Conservation (phyloP, 2,888 invertebrate genomes). For the Drosophila pseudotalamancana region DNA sequence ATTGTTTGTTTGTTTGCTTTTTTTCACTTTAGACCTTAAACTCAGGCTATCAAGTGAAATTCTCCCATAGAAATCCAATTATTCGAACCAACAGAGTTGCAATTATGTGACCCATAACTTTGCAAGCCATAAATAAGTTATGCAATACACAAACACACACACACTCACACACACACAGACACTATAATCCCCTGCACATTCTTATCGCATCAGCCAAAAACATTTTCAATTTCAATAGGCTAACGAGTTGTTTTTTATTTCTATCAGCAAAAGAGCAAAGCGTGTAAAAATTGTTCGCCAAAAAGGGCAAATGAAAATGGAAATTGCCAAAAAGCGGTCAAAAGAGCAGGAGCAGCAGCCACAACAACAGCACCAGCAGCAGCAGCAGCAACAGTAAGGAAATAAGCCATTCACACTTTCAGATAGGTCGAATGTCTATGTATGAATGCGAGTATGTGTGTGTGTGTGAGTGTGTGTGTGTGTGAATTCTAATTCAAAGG, state of each 20-base stretch:
- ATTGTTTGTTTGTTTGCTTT: background rate
- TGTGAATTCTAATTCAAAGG: conserved; percentile 74
- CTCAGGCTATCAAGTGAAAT: conserved; percentile 28
- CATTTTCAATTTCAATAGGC: conserved; percentile 78
- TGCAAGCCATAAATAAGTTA: conserved; percentile 47
- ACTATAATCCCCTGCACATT: conserved; percentile 56
- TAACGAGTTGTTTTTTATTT: conserved; percentile 67
- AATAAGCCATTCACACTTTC: conserved; percentile 78
- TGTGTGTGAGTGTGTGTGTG: conserved; percentile 18
- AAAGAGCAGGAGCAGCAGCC: conserved; percentile 56
- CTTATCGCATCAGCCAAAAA: conserved; percentile 72
- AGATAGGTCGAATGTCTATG: conserved; percentile 37
- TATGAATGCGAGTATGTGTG: background rate
- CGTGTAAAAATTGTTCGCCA: conserved; percentile 66
- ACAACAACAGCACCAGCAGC: conserved; percentile 41
- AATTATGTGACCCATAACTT: conserved; percentile 56
- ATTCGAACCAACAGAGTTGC: conserved; percentile 36
- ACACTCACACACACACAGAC: conserved; percentile 5
- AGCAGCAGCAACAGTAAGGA: conserved; percentile 51
- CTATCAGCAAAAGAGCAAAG: conserved; percentile 57
- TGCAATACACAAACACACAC: conserved; percentile 15
- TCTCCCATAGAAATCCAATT: conserved; percentile 45
- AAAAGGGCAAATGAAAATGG: conserved; percentile 73
- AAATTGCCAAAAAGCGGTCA: conserved; percentile 57
- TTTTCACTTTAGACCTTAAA: background rate